Conservation (phyloP, 2,113 vertebrate species). For the Campylomormyrus numenius region DNA sequence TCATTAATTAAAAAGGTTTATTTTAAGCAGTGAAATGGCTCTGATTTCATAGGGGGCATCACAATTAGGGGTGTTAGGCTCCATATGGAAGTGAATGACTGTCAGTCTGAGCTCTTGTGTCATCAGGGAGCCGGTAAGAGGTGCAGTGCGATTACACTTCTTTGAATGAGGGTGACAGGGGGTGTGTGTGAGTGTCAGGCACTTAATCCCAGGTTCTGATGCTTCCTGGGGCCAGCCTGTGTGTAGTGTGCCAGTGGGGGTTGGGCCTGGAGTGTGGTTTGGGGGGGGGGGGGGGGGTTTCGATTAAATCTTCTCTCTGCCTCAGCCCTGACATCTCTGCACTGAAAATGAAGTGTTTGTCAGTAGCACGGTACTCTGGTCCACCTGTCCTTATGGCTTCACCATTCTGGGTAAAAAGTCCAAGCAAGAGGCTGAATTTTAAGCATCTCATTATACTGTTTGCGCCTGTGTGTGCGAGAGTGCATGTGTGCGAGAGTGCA, state of each 20-base stretch:
- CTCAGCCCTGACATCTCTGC: background rate
- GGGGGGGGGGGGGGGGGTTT: too few species aligned
- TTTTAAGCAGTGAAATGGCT: background rate
- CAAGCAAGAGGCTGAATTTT: background rate
- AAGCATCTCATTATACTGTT: background rate
- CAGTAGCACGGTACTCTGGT: background rate
- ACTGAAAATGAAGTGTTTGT: background rate
- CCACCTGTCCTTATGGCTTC: too few species aligned
- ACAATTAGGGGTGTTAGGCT: background rate
- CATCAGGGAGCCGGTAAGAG: background rate
- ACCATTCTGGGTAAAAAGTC: background rate
- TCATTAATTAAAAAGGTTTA: background rate
- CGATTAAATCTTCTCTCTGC: background rate
- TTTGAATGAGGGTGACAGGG: background rate
- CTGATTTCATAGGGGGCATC: background rate
- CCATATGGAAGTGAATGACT: background rate
- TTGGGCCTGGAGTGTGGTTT: background rate
- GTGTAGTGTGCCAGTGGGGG: background rate
- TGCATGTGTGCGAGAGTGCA: background rate
- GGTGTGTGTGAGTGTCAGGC: background rate
- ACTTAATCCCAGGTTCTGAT: constrained; percentile 1
- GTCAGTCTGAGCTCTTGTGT: background rate
- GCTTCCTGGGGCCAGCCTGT: background rate
- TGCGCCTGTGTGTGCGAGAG: background rate
- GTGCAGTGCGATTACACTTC: background rate